A percentile compares a stretch with the other conserved stretches of the same genome.
Evolutionary conservation across 2,888 invertebrate species (phyloP).

Genomic region (Dolomedes plantarius): DNA sequence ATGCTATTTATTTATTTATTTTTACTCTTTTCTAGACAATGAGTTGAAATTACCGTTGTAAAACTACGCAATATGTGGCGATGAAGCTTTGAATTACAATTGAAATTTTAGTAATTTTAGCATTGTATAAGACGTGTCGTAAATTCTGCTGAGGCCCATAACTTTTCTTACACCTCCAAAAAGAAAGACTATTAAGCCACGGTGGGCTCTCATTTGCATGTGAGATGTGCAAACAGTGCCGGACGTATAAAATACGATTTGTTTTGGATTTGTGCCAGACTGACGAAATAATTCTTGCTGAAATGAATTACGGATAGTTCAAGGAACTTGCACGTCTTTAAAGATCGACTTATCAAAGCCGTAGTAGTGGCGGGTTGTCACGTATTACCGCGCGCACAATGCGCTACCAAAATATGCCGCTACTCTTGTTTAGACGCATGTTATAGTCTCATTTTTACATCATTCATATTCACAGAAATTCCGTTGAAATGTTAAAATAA

Average conservation of each 20-base stretch:
- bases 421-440: no score
- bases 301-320: background rate
- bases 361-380: background rate
- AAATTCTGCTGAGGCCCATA: background rate
- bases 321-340: slow-evolving; percentile 8
- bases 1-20: no score
- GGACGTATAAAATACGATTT: background rate
- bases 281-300: background rate
- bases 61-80: no score
- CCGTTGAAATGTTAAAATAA: no score
- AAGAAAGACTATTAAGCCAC: background rate
- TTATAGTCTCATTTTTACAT: no score
- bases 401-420: no score
- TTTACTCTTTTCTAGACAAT: no score
- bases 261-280: background rate
- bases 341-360: background rate
- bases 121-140: background rate
- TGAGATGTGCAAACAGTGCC: background rate
- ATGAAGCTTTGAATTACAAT: no score
- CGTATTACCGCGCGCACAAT: background rate
- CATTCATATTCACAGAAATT: no score
- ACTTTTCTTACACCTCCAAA: background rate
- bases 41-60: no score
- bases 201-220: background rate
- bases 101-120: no score